Evolutionary conservation across 2,797 vertebrate genomes (phyloP).

Genomic region (Hemibagrus guttatus): DNA sequence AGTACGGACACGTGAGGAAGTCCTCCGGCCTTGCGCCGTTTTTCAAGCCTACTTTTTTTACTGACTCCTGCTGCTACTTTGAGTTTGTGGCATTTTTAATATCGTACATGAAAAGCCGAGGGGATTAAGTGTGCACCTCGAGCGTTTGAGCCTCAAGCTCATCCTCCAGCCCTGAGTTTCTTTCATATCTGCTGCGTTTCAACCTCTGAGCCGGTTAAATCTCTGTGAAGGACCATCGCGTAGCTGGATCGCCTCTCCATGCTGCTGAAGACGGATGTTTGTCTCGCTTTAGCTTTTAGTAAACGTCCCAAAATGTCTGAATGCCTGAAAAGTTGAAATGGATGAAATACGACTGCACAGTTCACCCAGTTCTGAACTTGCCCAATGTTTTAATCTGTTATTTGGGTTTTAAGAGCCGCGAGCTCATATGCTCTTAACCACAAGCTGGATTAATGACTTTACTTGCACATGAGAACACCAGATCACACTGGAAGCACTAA

Average conservation of each 20-base stretch:
- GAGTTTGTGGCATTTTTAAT: constrained; percentile 68
- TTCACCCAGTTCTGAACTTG: neutral
- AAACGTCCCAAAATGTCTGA: neutral
- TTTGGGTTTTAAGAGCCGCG: constrained; percentile 2
- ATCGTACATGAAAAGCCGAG: constrained; percentile 39
- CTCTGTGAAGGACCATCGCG: constrained; percentile 47
- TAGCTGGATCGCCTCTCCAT: constrained; percentile 43
- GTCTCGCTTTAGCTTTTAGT: constrained; percentile 22
- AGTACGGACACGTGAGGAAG: constrained; percentile 23
- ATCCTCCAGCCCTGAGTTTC: constrained; percentile 2
- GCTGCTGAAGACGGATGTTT: neutral
- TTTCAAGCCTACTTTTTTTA: constrained; percentile 51
- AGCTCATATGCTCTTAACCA: neutral
- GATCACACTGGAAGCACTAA: neutral
- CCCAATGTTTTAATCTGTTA: neutral
- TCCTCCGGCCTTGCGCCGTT: constrained; percentile 18
- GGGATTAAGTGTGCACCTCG: constrained; percentile 43
- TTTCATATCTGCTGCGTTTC: constrained; percentile 48
- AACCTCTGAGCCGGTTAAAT: constrained; percentile 47
- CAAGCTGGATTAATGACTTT: constrained; percentile 18
- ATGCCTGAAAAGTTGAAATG: neutral
- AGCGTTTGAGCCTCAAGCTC: constrained; percentile 21
- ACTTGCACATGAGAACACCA: neutral
- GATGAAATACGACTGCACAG: neutral
- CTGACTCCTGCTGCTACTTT: constrained; percentile 52